Evolutionary conservation across 1,140 invertebrate species (phyloP).

Genomic region (Aplysia californica): DNA sequence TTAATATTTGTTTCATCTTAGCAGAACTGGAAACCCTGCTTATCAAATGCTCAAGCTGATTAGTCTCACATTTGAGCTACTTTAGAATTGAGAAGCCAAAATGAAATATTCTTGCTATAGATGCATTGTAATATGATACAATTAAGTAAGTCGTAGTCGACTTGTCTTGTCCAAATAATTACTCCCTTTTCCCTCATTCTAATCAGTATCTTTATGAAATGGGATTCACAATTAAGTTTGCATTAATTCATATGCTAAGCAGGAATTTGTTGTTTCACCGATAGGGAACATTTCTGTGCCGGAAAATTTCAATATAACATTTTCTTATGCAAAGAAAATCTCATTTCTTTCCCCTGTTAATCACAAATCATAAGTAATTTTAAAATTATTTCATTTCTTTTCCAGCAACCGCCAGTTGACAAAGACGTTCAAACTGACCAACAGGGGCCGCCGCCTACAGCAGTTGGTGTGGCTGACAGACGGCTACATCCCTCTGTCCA

Average conservation of each 20-base stretch:
- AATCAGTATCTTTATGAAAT: neutral
- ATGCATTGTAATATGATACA: neutral
- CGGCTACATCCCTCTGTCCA: conserved; percentile 50
- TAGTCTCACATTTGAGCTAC: neutral
- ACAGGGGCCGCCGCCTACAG: conserved; percentile 66
- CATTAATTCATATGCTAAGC: too few species aligned
- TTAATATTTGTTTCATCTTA: too few species aligned
- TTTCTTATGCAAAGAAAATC: too few species aligned
- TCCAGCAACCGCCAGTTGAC: conserved; percentile 57
- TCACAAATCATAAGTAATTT: too few species aligned
- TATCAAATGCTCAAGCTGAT: neutral
- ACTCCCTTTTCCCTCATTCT: neutral
- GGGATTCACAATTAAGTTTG: too few species aligned
- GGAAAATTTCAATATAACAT: too few species aligned
- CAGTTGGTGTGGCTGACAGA: conserved; percentile 65
- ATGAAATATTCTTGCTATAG: neutral
- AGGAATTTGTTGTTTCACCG: too few species aligned
- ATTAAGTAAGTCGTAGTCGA: too few species aligned
- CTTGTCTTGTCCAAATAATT: neutral
- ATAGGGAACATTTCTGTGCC: too few species aligned
- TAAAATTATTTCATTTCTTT: neutral
- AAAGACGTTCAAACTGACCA: conserved; percentile 62
- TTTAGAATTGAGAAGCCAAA: neutral
- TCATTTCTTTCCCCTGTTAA: too few species aligned
- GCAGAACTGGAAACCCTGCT: too few species aligned